Conservation (phyloP, 2,888 invertebrate species). For the Erebia palarica region DNA sequence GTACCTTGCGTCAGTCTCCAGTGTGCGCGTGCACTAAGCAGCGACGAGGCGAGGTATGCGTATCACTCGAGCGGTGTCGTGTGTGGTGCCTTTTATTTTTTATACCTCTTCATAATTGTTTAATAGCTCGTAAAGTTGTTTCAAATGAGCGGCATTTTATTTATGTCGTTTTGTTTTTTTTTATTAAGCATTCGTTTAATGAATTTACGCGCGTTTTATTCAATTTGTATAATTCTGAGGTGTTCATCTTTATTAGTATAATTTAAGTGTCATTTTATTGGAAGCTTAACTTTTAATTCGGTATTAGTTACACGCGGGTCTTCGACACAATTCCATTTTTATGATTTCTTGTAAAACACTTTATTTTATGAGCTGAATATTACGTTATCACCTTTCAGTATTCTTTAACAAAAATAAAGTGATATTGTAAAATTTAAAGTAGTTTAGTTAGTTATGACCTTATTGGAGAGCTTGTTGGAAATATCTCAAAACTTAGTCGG, state of each 20-base stretch:
- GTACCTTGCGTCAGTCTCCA: not conserved
- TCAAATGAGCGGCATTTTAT: slow-evolving; percentile 24
- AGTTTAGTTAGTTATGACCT: not conserved
- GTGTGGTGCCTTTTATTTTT: slow-evolving; percentile 3
- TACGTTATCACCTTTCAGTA: not conserved
- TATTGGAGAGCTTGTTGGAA: not conserved
- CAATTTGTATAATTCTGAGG: slow-evolving; percentile 10
- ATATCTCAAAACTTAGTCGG: not conserved
- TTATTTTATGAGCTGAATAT: not conserved
- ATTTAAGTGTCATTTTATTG: slow-evolving; percentile 8
- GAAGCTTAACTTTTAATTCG: not conserved
- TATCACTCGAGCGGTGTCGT: not conserved
- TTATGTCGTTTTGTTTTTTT: slow-evolving; percentile 17
- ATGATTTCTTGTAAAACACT: not conserved
- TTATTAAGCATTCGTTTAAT: slow-evolving; percentile 14
- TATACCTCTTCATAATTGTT: slow-evolving; percentile 16
- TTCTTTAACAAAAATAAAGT: not conserved
- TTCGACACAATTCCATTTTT: not conserved
- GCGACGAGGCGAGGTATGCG: not conserved
- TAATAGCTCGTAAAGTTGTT: slow-evolving; percentile 25
- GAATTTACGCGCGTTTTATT: slow-evolving; percentile 17
- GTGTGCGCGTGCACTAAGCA: not conserved
- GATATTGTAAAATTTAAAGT: not conserved
- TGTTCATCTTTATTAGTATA: slow-evolving; percentile 23
- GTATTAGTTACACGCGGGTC: not conserved